Conservation (phyloP, 2,888 invertebrate species). For the Brachyopa scutellaris region DNA sequence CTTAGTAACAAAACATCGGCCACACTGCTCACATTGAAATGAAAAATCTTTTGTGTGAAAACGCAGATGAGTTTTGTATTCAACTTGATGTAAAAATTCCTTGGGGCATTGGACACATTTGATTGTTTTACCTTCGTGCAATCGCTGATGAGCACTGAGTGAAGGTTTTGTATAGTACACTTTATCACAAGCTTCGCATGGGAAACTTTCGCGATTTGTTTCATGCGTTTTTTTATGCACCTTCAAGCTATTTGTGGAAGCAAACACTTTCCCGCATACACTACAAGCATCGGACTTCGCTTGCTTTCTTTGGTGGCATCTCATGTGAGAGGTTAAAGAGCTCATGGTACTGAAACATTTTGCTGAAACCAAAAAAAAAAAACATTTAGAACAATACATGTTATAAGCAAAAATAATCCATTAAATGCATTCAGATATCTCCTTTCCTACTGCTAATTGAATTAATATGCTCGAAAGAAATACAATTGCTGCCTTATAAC, state of each 20-base stretch:
- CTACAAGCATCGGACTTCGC: constrained; percentile 11
- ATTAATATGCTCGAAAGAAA: no score
- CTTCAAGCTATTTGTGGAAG: constrained; percentile 1
- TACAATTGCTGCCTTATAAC: no score
- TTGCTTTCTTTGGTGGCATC: constrained; percentile 2
- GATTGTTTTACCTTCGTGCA: constrained; percentile 26
- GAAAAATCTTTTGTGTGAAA: constrained; percentile 43
- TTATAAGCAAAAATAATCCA: no score
- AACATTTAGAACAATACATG: background rate
- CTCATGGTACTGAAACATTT: constrained; percentile 21
- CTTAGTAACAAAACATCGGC: constrained; percentile 15
- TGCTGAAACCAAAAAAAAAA: constrained; percentile 46
- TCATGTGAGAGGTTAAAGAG: constrained; percentile 22
- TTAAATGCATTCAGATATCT: no score
- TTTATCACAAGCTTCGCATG: constrained; percentile 72
- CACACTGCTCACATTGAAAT: constrained; percentile 40
- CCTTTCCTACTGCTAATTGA: no score
- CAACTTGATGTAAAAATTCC: constrained; percentile 19
- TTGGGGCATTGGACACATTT: constrained; percentile 39
- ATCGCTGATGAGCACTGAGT: constrained; percentile 14
- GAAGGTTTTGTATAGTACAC: constrained; percentile 55
- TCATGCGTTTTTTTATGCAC: constrained; percentile 17
- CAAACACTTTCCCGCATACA: constrained; percentile 20
- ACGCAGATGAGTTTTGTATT: constrained; percentile 40
- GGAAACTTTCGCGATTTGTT: background rate